Evolutionary conservation across 2,797 vertebrate species (phyloP).

Genomic region (Acridotheres tristis): DNA sequence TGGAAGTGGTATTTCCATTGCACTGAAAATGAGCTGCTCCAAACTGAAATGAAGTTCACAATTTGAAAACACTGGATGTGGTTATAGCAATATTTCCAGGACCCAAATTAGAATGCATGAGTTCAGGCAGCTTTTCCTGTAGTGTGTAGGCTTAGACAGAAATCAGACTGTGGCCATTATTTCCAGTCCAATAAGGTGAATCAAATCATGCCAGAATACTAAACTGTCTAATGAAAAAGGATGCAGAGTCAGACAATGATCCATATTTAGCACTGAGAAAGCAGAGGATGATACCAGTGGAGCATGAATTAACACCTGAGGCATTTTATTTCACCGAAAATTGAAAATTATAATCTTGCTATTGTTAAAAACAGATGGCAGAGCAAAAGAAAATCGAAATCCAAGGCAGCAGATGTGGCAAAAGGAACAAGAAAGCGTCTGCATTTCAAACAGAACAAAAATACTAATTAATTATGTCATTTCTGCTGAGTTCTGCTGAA

Average conservation of each 20-base stretch:
- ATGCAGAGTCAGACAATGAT: constrained; percentile 46
- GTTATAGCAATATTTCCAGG: background rate
- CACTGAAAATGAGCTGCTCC: background rate
- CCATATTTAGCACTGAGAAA: constrained; percentile 32
- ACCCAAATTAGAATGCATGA: background rate
- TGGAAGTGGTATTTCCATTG: background rate
- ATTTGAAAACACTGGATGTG: background rate
- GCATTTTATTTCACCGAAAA: constrained; percentile 32
- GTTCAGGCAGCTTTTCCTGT: background rate
- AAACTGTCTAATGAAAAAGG: constrained; percentile 43
- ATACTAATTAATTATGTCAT: background rate
- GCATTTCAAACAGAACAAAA: background rate
- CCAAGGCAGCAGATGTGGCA: background rate
- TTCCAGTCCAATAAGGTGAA: constrained; percentile 49
- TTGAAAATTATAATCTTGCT: constrained; percentile 14
- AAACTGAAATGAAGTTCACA: background rate
- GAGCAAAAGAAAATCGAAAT: background rate
- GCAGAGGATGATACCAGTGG: background rate
- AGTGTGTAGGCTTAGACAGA: background rate
- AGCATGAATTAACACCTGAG: constrained; percentile 61
- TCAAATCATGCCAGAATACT: constrained; percentile 45
- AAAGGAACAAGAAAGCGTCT: background rate
- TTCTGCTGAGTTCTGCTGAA: background rate
- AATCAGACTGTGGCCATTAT: constrained; percentile 40
- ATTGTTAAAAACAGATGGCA: background rate